Percentiles rank a stretch among this genome's conserved stretches.
These are phyloP conservation scores for Zaprionus nigranus DNA, from an alignment of 1,140 invertebrate species.

Conservation along the genomic window DNA sequence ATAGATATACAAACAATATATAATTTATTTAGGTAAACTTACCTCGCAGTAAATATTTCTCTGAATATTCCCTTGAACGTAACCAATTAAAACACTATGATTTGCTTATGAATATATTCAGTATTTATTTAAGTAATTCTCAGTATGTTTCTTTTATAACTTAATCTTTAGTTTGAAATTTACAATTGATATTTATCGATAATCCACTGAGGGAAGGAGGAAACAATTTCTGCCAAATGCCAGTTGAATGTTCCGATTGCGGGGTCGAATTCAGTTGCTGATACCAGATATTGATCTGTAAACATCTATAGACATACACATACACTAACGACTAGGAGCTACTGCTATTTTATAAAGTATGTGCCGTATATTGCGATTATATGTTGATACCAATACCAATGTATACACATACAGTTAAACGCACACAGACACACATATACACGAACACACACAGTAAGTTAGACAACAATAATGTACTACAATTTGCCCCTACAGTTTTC, in stretches of 20 bases:
- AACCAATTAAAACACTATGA: constrained; percentile 15
- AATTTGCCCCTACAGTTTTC: constrained; percentile 57
- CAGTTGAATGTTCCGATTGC: constrained; percentile 15
- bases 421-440: constrained; percentile 14
- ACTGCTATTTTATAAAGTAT: constrained; percentile 18
- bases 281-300: not conserved
- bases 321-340: constrained; percentile 27
- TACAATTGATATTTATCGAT: constrained; percentile 43
- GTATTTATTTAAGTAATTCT: constrained; percentile 80
- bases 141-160: constrained; percentile 47
- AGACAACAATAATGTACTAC: constrained; percentile 72
- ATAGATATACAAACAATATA: too few species aligned
- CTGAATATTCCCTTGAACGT: not conserved
- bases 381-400: constrained; percentile 23
- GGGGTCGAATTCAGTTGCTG: constrained; percentile 35
- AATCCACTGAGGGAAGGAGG: constrained; percentile 4
- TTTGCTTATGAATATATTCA: constrained; percentile 75
- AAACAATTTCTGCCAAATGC: constrained; percentile 7
- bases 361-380: constrained; percentile 10
- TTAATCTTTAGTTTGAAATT: constrained; percentile 42
- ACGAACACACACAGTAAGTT: constrained; percentile 23
- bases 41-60: not conserved
- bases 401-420: not conserved
- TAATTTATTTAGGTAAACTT: not conserved
- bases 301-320: constrained; percentile 25